Evolutionary conservation across 2,888 invertebrate genomes (phyloP), one percentile per base, ranked within the genome.

Genomic region (Sympetrum striolatum): DNA sequence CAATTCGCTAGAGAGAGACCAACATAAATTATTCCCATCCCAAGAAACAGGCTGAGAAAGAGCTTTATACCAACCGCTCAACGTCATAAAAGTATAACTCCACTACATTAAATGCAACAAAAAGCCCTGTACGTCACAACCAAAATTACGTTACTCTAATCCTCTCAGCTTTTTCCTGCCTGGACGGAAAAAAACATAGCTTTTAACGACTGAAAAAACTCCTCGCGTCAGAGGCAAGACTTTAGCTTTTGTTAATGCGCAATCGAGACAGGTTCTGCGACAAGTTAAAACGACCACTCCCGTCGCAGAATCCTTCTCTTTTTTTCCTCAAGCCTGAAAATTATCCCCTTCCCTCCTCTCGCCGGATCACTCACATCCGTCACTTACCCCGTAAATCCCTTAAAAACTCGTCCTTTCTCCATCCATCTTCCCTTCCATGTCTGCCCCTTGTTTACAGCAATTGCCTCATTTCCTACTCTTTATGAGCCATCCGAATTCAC

Each of bases 391-490:
- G 80, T 44, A 22, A 31, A 53, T 48, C 25, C 25, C 14, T 35
- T 8, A 53, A 53, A 35, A 14, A 18, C 58, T 31, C 58, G 18
- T 8, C 25, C n/a, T 25, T 18, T 12, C 25, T 58, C 58, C 22
- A n/a, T 44, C 25, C 39, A 14, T 39, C 44, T 44, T 39, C 39
- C 37, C 80, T 37, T 39, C 39, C 39, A 14, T 12, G 44, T 80
- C 81, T 18, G 44, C 22, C 81, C 44, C 44, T 48, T 44, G 81
- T 81, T 81, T 81, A 81, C 81, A 81, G n/a, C 44, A 81, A 81
- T 81, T 81, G 44, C 25, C 81, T 81, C 81, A 81, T 81, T 81
- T 81, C 44, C 81, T 25, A 25, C 81, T 81, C 81, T 44, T 81
- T 48, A 44, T 39, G 81, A 81, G 18, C 25, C 48, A 81, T 48